Base-by-base conservation (phyloP, 92 coral and sea anemone genomes). In the Zoanthus sansibaricus region DNA sequence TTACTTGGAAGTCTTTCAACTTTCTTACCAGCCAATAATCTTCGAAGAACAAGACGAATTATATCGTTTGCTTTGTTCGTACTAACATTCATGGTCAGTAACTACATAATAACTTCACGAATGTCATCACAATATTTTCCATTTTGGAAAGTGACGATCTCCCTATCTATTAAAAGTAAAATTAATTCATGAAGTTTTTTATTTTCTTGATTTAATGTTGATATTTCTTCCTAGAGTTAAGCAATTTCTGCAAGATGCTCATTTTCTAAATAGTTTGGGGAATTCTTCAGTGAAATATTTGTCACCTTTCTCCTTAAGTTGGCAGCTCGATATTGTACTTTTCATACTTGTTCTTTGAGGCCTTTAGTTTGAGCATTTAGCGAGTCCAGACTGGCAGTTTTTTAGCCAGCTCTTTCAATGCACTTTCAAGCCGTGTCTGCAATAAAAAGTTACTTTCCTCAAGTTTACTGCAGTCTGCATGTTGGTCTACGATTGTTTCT, bases 81-180 rank as follows among this genome's bases (percentile, higher is more conserved):
- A 5, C 55, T 44, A 5, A 86, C 89, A 69, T 86, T 86, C 76
- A 86, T 45, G 47, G 56, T 69, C 44, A 76, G 76, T 56, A 86
- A 76, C 16, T 76, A 42, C 89, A 44, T 73, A 61, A 86, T 76
- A 1, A 48, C 45, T 64, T 86, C 89, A 64, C 75, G 58, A 25
- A 86, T 80, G 15, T 86, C 83, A 74, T 86, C 89, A 86, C 78
- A 71, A 64, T 86, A 86, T 74, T 64, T 86, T 12, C 55, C 89
- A 86, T 86, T 72, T 76, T 86, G 73, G 64, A 86, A 86, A 30
- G 83, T 75, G 59, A 42, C 20, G 25, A 76, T 61, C 61, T 79
- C 79, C 1, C 66, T 54, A 54, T 84, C 78, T 42, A 46, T 56
- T 4, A 73, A 12, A 17, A 33, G 7, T 4, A 9, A 73, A 45